Evolutionary conservation across 2,113 vertebrate genomes (phyloP).

Genomic region (Bos taurus): DNA sequence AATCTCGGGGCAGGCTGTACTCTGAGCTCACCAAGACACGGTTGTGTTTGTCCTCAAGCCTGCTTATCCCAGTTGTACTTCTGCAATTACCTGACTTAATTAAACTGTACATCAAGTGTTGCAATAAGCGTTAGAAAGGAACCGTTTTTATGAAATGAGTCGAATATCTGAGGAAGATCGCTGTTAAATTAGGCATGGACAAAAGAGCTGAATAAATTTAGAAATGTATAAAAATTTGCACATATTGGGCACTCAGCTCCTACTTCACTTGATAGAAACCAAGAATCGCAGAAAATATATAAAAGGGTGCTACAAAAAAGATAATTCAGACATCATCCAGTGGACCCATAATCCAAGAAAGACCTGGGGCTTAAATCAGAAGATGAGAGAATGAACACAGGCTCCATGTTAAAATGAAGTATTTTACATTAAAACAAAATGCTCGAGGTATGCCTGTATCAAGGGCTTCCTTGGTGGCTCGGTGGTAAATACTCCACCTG

Average conservation of each 20-base stretch:
- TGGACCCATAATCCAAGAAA: neutral
- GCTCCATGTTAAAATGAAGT: neutral
- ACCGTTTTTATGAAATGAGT: neutral
- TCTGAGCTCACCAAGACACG: neutral
- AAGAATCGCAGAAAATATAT: neutral
- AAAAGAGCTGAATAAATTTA: neutral
- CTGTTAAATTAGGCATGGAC: neutral
- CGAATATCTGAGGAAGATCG: neutral
- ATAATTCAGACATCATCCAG: fast-evolving
- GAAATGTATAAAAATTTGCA: neutral
- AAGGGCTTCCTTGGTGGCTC: neutral
- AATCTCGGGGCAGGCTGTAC: fast-evolving
- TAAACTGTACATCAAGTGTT: neutral
- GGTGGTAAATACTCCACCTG: neutral
- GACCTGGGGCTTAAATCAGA: neutral
- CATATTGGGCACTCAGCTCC: neutral
- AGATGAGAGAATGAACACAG: neutral
- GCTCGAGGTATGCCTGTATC: neutral
- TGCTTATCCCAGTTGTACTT: neutral
- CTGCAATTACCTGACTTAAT: neutral
- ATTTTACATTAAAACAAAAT: neutral
- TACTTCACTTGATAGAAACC: neutral
- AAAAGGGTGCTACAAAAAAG: neutral
- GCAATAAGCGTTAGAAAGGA: neutral
- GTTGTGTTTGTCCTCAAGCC: neutral